Evolutionary conservation across 2,113 vertebrate species (phyloP).

Genomic region (Mustela lutreola): DNA sequence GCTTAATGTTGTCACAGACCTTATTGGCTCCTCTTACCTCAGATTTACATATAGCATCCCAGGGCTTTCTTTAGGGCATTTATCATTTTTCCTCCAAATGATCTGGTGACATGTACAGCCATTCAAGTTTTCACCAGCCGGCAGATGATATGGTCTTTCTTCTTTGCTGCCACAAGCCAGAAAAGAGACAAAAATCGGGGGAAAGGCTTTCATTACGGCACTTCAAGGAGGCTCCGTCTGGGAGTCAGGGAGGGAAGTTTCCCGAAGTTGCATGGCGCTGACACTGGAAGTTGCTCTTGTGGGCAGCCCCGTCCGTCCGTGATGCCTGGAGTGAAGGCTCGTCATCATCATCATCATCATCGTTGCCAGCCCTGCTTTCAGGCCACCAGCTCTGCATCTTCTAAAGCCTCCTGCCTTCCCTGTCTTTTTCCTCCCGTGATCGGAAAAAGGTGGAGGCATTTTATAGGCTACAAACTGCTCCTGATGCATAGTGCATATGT

Average conservation of each 20-base stretch:
- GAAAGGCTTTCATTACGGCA: slow-evolving; percentile 66
- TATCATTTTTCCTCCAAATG: slow-evolving; percentile 72
- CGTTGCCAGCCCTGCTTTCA: background rate
- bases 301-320: background rate
- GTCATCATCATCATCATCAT: background rate
- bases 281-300: background rate
- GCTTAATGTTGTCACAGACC: slow-evolving; percentile 71
- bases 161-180: slow-evolving; percentile 74
- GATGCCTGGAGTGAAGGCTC: background rate
- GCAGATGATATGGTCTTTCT: slow-evolving; percentile 69
- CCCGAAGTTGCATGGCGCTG: background rate
- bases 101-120: slow-evolving; percentile 71
- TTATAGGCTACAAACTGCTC: background rate
- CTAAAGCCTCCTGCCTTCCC: background rate
- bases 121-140: slow-evolving; percentile 76
- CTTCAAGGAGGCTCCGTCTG: slow-evolving; percentile 68
- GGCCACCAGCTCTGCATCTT: background rate
- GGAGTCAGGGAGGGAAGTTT: slow-evolving; percentile 51
- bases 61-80: slow-evolving; percentile 80
- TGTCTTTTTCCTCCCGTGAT: background rate
- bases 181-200: background rate
- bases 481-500: background rate
- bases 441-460: background rate
- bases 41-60: slow-evolving; percentile 76
- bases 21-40: slow-evolving; percentile 71